Percentiles rank a stretch among this genome's conserved stretches.
These are phyloP conservation scores for Trissonchulus sp. DNA, from an alignment of 2,888 invertebrate species.

Conservation along the genomic window DNA sequence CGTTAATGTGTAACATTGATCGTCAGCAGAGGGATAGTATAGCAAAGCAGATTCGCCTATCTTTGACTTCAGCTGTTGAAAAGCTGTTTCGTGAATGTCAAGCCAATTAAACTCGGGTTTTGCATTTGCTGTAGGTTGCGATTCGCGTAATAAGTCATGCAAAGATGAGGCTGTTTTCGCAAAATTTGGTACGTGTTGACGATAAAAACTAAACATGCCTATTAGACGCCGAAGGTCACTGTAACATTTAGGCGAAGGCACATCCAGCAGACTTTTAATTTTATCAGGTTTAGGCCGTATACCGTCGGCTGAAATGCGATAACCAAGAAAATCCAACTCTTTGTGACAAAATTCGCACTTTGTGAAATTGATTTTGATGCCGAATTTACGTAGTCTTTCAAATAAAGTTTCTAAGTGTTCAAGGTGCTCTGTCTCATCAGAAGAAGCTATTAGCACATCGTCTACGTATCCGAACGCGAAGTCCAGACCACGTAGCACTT, in stretches of 20 bases:
- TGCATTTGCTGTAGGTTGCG: not conserved
- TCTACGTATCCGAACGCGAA: not conserved
- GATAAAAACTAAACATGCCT: not conserved
- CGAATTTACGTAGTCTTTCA: not conserved
- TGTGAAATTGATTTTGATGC: not conserved
- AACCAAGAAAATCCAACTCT: not conserved
- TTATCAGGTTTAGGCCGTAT: no score
- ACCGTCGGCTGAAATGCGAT: not conserved
- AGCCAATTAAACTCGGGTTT: not conserved
- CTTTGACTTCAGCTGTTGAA: not conserved
- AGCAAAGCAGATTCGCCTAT: not conserved
- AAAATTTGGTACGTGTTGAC: not conserved
- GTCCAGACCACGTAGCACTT: conserved; percentile 3
- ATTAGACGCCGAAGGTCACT: not conserved
- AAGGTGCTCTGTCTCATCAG: no score
- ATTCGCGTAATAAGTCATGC: not conserved
- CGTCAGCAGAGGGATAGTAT: not conserved
- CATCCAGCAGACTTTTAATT: not conserved
- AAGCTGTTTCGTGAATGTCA: not conserved
- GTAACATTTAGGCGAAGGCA: not conserved
- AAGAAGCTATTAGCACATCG: not conserved
- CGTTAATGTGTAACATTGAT: not conserved
- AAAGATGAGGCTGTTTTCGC: not conserved
- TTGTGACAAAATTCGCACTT: not conserved
- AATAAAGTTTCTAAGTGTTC: conserved; percentile 13